Conservation (phyloP, 2,888 invertebrate species). For the Neria commutata region DNA sequence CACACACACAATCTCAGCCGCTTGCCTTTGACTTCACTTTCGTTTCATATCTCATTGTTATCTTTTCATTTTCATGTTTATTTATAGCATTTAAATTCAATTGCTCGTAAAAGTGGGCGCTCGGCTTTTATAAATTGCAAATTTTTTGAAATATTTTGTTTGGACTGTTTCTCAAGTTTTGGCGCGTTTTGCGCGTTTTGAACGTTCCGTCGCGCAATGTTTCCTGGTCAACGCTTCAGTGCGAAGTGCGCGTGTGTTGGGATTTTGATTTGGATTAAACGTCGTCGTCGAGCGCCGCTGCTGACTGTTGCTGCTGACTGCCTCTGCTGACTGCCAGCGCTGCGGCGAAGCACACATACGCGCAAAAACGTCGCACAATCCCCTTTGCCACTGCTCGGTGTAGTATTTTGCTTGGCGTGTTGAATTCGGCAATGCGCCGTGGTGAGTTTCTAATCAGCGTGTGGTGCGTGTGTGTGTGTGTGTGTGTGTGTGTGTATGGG, state of each 20-base stretch:
- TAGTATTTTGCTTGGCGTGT: too few species aligned
- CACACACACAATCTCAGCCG: too few species aligned
- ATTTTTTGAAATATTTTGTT: too few species aligned
- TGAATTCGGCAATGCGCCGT: too few species aligned
- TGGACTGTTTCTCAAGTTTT: too few species aligned
- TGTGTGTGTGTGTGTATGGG: neutral
- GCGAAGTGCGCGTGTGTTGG: constrained; percentile 47
- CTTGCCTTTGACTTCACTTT: neutral
- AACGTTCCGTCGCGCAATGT: constrained; percentile 37
- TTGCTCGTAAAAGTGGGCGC: too few species aligned
- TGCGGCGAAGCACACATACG: neutral
- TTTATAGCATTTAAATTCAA: too few species aligned
- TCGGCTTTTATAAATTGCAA: too few species aligned
- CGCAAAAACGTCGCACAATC: neutral
- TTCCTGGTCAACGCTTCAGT: constrained; percentile 49
- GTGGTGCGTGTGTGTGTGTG: neutral
- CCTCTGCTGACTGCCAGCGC: neutral
- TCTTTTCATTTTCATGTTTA: too few species aligned
- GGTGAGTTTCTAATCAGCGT: neutral
- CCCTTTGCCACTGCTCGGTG: too few species aligned
- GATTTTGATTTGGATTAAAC: constrained; percentile 25
- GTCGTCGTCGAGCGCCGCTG: neutral
- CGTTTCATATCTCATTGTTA: neutral
- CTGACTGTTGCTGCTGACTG: neutral
- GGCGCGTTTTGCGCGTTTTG: neutral